Percentiles rank a stretch among this genome's conserved stretches.
phyloP scores from a whole-genome alignment of 2,888 invertebrate genomes.

The Meliscaeva auricollis region DNA sequence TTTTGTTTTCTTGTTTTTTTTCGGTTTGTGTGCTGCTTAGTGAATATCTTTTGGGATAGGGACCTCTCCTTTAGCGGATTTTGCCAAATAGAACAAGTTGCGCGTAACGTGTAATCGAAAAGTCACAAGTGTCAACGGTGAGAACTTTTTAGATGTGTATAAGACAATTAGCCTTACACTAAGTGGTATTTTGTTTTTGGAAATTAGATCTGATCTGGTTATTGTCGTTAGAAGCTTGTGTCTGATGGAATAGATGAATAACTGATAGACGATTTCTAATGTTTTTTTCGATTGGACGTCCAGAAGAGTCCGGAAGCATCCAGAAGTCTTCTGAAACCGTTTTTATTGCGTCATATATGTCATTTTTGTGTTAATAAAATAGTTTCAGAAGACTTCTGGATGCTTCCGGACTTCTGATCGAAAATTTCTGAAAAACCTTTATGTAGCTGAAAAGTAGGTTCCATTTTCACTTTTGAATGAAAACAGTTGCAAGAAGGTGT shows the following conservation, averaged over 20 bases:
- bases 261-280: too few relatives aligned
- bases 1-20: slow-evolving; percentile 13
- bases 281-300: too few relatives aligned
- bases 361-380: too few relatives aligned
- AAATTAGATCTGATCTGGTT: slow-evolving; percentile 19
- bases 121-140: slow-evolving; percentile 69
- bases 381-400: too few relatives aligned
- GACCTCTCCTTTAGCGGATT: slow-evolving; percentile 31
- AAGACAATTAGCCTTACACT: slow-evolving; percentile 64
- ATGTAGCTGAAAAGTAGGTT: too few relatives aligned
- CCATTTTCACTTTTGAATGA: too few relatives aligned
- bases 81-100: slow-evolving; percentile 61
- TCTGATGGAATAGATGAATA: neutral
- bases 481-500: too few relatives aligned
- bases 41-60: slow-evolving; percentile 44
- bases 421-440: too few relatives aligned
- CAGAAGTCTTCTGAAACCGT: too few relatives aligned
- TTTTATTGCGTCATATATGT: too few relatives aligned
- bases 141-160: slow-evolving; percentile 47
- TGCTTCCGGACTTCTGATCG: too few relatives aligned
- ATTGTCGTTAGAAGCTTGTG: slow-evolving; percentile 7
- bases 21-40: slow-evolving; percentile 43
- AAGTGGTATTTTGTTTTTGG: slow-evolving; percentile 39
- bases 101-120: slow-evolving; percentile 58
- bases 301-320: too few relatives aligned